These are phyloP conservation scores for Danio choprae DNA, from an alignment of 2,797 vertebrate genomes.

Conservation along the genomic window DNA sequence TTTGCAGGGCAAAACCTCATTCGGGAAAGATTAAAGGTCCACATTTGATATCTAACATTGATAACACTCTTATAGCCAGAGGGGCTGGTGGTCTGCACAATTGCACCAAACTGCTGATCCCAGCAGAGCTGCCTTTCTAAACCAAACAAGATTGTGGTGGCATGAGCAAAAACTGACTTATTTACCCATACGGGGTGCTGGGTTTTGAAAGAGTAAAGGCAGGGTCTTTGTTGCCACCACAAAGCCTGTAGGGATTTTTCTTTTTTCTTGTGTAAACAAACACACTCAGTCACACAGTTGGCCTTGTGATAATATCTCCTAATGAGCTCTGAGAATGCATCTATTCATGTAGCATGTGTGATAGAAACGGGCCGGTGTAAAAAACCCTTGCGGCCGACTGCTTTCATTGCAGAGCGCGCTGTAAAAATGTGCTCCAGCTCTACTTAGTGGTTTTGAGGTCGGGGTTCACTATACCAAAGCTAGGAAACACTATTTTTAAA, in stretches of 20 bases:
- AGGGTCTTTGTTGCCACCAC: conserved; percentile 6
- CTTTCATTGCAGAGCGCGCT: conserved; percentile 45
- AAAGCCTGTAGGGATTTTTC: conserved; percentile 16
- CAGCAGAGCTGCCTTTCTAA: conserved; percentile 26
- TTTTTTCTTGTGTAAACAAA: conserved; percentile 10
- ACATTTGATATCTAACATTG: conserved; percentile 31
- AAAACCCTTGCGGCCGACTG: conserved; percentile 4
- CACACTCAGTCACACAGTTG: conserved; percentile 10
- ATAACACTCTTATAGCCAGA: conserved; percentile 33
- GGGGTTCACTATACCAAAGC: conserved; percentile 63
- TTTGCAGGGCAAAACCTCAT: not conserved
- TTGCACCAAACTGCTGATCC: conserved; percentile 17
- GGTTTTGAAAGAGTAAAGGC: conserved; percentile 26
- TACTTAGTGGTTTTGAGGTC: conserved; percentile 66
- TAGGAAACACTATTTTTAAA: conserved; percentile 70
- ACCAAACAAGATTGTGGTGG: conserved; percentile 12
- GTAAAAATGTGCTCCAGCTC: conserved; percentile 63
- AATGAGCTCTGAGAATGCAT: conserved; percentile 42
- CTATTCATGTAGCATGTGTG: conserved; percentile 37
- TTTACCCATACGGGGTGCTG: conserved; percentile 24
- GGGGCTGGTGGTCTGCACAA: not conserved
- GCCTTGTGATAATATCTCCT: conserved; percentile 37
- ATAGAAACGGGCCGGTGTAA: conserved; percentile 4
- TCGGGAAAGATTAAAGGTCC: conserved; percentile 5
- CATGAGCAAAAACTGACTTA: not conserved